Conservation (phyloP, 2,888 invertebrate genomes). For the Drosophila percnosoma region DNA sequence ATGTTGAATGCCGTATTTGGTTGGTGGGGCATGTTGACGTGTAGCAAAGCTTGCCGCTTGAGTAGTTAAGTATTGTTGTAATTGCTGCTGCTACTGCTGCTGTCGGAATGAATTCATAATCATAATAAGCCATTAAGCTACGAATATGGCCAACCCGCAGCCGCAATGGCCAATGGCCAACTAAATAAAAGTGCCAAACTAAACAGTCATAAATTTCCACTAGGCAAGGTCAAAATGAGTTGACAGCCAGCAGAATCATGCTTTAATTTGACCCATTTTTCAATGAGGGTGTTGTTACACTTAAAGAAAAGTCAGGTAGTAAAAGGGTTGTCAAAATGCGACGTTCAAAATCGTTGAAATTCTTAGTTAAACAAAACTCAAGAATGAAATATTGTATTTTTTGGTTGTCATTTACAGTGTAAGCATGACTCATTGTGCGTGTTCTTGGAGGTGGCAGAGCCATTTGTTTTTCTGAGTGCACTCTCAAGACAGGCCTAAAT, state of each 20-base stretch:
- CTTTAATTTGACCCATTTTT: conserved; percentile 14
- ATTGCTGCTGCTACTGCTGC: conserved; percentile 20
- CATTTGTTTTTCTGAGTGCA: conserved; percentile 3
- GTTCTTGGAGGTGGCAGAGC: not conserved
- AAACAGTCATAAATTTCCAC: conserved; percentile 64
- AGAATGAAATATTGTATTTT: not conserved
- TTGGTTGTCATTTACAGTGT: not conserved
- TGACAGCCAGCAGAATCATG: conserved; percentile 22
- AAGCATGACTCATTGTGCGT: not conserved
- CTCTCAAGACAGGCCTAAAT: conserved; percentile 54
- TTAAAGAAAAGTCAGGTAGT: not conserved
- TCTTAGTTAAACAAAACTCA: no score
- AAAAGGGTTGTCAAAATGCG: no score
- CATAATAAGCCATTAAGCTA: conserved; percentile 65
- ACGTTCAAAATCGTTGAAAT: no score
- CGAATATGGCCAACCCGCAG: conserved; percentile 6
- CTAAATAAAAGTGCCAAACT: conserved; percentile 52
- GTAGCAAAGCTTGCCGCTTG: conserved; percentile 28
- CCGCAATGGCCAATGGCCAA: conserved; percentile 30
- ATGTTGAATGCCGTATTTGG: conserved; percentile 45
- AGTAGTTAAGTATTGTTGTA: conserved; percentile 46
- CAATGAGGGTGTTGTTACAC: not conserved
- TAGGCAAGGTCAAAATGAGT: conserved; percentile 32
- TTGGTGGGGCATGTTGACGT: conserved; percentile 14
- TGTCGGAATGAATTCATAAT: conserved; percentile 69